phyloP scores from a whole-genome alignment of 2,888 invertebrate species.

The Cheilosia soror region DNA sequence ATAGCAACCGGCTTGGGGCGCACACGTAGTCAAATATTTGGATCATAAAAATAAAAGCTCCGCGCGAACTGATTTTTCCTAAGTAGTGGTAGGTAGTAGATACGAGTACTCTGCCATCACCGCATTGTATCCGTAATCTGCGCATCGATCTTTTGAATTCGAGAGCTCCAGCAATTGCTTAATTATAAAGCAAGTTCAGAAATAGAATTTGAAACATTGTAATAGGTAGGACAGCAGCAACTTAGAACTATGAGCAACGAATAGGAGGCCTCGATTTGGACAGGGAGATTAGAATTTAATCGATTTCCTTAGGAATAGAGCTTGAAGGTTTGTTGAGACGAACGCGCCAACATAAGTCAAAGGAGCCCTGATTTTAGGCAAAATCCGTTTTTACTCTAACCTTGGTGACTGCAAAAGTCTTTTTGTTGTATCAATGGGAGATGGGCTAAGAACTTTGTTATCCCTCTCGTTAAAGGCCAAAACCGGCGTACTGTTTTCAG shows the following conservation, averaged over 20 bases:
- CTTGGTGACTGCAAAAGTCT: too few species aligned
- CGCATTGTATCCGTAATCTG: slow-evolving; percentile 25
- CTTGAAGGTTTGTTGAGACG: too few species aligned
- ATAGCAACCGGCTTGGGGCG: slow-evolving; percentile 64
- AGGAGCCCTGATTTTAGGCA: too few species aligned
- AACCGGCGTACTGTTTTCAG: too few species aligned
- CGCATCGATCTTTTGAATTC: slow-evolving; percentile 53
- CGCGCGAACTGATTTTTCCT: slow-evolving; percentile 48
- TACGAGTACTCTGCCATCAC: not conserved
- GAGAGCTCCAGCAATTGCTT: slow-evolving; percentile 63
- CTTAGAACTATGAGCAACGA: slow-evolving; percentile 29
- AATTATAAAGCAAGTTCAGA: slow-evolving; percentile 50
- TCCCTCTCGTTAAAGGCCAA: too few species aligned
- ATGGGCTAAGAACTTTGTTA: too few species aligned
- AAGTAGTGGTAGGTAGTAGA: not conserved
- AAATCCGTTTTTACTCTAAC: too few species aligned
- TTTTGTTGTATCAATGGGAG: too few species aligned
- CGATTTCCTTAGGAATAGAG: too few species aligned
- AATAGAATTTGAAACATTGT: slow-evolving; percentile 6
- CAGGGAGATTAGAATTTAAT: too few species aligned
- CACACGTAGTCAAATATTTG: slow-evolving; percentile 73
- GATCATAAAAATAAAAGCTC: slow-evolving; percentile 65
- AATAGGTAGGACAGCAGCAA: not conserved
- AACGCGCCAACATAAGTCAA: too few species aligned
- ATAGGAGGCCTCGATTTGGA: too few species aligned